Percentiles rank a stretch among this genome's conserved stretches.
phyloP scores from a whole-genome alignment of 2,888 invertebrate genomes.

The Gnatocerus cornutus region DNA sequence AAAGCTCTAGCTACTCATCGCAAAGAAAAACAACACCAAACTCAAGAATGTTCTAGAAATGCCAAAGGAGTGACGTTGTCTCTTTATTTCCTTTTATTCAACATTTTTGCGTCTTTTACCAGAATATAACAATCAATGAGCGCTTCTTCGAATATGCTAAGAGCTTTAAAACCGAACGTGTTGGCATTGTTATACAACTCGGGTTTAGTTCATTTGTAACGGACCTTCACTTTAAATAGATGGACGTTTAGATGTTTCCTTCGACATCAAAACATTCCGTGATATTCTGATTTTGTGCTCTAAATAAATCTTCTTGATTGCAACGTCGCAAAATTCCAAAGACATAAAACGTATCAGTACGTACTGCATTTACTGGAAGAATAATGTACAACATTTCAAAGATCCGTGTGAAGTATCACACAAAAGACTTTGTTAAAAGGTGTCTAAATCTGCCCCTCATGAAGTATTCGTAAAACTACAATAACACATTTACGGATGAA shows the following conservation, averaged over 20 bases:
- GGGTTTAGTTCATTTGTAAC: conserved; percentile 8
- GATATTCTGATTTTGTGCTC: neutral
- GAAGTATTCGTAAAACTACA: neutral
- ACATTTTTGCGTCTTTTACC: conserved; percentile 1
- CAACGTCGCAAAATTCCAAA: no score
- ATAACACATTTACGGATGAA: neutral
- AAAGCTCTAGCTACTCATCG: neutral
- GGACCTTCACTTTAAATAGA: conserved; percentile 8
- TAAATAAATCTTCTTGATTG: no score
- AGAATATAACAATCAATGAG: neutral
- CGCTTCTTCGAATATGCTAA: neutral
- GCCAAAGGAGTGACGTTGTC: neutral
- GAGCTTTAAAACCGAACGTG: neutral
- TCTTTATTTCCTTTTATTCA: neutral
- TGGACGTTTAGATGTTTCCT: conserved; percentile 28
- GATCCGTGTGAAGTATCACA: no score
- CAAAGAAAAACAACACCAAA: neutral
- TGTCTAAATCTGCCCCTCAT: neutral
- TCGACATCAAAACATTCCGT: conserved; percentile 5
- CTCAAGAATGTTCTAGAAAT: neutral
- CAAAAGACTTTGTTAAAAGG: neutral
- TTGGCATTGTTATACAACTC: conserved; percentile 4
- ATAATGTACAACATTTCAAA: no score
- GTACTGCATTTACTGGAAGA: no score
- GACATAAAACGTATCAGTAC: no score